Evolutionary conservation across 1,140 invertebrate genomes (phyloP).

Genomic region (Drosophila fuyamai): DNA sequence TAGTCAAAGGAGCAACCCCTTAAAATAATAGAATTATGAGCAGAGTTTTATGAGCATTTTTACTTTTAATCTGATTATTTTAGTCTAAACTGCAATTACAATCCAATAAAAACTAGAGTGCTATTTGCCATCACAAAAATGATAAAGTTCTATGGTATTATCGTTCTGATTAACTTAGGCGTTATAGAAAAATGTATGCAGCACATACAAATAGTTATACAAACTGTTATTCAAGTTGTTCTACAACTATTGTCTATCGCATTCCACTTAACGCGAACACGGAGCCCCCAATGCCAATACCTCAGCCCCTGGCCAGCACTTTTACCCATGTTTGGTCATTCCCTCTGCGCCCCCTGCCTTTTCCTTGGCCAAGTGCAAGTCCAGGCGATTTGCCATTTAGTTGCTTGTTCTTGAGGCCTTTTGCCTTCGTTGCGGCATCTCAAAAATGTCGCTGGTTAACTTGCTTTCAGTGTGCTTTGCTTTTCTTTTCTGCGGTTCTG

Average conservation of each 20-base stretch:
- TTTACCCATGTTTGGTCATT: constrained; percentile 66
- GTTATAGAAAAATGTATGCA: not conserved
- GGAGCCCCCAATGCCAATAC: constrained; percentile 8
- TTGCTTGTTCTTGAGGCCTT: constrained; percentile 54
- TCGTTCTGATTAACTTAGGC: too few relatives aligned
- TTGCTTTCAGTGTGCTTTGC: constrained; percentile 78
- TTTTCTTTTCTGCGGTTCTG: constrained; percentile 47
- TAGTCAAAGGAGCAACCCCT: constrained; percentile 8
- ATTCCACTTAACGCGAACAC: constrained; percentile 31
- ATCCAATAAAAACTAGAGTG: too few relatives aligned
- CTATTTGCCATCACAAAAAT: too few relatives aligned
- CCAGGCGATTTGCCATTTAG: constrained; percentile 52
- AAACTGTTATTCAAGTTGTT: constrained; percentile 24
- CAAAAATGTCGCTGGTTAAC: constrained; percentile 81
- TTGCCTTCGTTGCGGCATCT: constrained; percentile 67
- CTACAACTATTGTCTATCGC: constrained; percentile 28
- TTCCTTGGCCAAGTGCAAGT: constrained; percentile 9
- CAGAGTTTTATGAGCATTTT: too few relatives aligned
- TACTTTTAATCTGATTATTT: too few relatives aligned
- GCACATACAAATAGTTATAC: constrained; percentile 2
- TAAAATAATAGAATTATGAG: not conserved
- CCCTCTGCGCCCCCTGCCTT: constrained; percentile 43
- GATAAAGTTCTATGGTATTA: too few relatives aligned
- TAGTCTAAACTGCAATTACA: too few relatives aligned
- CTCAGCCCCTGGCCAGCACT: constrained; percentile 42